A percentile compares a stretch with the other conserved stretches of the same genome.
These are phyloP conservation scores for Hipposideros armiger DNA, from an alignment of 2,113 vertebrate genomes.

Conservation along the genomic window DNA sequence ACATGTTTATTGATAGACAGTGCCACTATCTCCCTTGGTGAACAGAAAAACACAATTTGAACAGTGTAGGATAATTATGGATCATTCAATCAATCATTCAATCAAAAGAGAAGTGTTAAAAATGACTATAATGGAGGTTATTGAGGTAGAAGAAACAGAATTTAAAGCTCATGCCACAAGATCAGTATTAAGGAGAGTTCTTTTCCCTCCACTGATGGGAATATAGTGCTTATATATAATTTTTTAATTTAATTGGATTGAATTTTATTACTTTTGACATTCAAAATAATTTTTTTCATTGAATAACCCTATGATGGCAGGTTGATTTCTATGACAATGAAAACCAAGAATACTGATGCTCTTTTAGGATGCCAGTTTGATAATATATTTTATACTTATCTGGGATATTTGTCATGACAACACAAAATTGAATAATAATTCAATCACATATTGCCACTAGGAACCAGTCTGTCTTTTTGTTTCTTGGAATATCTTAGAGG, in stretches of 20 bases:
- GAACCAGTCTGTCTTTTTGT: conserved; percentile 40
- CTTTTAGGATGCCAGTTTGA: conserved; percentile 17
- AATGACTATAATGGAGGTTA: not conserved
- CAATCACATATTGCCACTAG: not conserved
- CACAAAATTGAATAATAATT: conserved; percentile 53
- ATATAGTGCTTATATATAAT: not conserved
- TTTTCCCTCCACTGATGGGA: not conserved
- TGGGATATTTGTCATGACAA: conserved; percentile 21
- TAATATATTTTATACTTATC: not conserved
- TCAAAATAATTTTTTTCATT: not conserved
- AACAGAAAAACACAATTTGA: conserved; percentile 12
- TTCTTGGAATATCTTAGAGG: conserved; percentile 51
- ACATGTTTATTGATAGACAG: not conserved
- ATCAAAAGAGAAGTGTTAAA: not conserved
- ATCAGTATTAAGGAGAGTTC: conserved; percentile 41
- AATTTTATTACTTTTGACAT: conserved; percentile 22
- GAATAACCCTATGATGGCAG: not conserved
- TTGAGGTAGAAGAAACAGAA: not conserved
- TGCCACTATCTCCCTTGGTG: not conserved
- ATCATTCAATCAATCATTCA: not conserved
- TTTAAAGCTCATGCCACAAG: not conserved
- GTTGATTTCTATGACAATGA: not conserved
- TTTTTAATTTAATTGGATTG: not conserved
- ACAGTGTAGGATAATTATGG: not conserved
- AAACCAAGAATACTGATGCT: not conserved